Conservation (phyloP, 2,113 vertebrate genomes). For the Chelonoidis abingdonii region DNA sequence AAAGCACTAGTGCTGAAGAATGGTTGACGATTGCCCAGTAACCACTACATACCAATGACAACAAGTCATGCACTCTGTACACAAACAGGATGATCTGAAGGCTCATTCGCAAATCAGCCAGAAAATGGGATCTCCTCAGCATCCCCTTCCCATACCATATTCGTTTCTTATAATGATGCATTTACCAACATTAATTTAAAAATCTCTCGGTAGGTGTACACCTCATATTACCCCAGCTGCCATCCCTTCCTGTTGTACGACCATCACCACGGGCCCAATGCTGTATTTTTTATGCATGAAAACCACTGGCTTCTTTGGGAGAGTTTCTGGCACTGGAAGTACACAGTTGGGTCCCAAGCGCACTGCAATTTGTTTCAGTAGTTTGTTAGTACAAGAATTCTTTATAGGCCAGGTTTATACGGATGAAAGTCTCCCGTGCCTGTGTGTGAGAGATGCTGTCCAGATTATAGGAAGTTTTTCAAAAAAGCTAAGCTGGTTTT, state of each 20-base stretch:
- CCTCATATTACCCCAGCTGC: background rate
- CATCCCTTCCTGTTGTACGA: background rate
- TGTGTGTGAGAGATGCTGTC: background rate
- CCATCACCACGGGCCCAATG: background rate
- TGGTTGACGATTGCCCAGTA: background rate
- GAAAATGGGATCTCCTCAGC: background rate
- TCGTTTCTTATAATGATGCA: background rate
- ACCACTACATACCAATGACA: accelerated
- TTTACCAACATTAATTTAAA: background rate
- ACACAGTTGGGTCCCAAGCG: background rate
- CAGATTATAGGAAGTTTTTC: background rate
- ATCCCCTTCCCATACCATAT: background rate
- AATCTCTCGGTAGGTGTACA: background rate
- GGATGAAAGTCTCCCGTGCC: background rate
- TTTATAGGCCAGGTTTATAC: background rate
- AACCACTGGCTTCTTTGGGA: background rate
- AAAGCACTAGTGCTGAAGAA: background rate
- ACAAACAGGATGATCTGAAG: background rate
- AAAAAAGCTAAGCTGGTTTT: background rate
- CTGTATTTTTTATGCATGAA: background rate
- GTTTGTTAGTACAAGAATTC: background rate
- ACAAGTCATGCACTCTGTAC: accelerated
- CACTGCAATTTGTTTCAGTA: background rate
- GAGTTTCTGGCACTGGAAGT: background rate
- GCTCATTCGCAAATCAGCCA: accelerated